Conservation (phyloP, 2,797 vertebrate species). For the Sparus aurata region DNA sequence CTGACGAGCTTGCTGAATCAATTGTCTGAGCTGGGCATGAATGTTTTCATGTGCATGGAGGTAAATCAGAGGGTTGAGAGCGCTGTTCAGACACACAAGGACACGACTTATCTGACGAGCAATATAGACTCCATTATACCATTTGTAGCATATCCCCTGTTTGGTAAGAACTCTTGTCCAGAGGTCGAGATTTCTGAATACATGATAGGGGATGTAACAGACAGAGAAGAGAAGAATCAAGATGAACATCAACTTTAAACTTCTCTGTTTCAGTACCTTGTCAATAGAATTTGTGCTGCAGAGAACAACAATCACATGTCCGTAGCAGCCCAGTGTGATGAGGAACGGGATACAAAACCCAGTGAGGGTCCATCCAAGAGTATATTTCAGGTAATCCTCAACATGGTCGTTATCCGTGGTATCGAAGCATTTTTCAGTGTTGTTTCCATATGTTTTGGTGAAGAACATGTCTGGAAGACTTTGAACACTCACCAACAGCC, state of each 20-base stretch:
- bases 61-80: conserved; percentile 88
- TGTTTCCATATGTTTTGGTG: conserved; percentile 53
- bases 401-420: conserved; percentile 44
- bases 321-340: conserved; percentile 84
- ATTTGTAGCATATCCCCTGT: conserved; percentile 46
- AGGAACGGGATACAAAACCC: conserved; percentile 86
- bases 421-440: conserved; percentile 59
- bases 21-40: background rate
- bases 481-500: conserved; percentile 80
- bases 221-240: conserved; percentile 86
- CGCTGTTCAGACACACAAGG: conserved; percentile 87
- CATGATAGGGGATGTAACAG: conserved; percentile 88
- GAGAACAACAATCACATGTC: conserved; percentile 81
- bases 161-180: conserved; percentile 67
- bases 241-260: conserved; percentile 81
- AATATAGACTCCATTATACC: conserved; percentile 74
- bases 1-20: background rate
- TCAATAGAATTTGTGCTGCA: conserved; percentile 69
- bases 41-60: conserved; percentile 78
- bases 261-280: conserved; percentile 71
- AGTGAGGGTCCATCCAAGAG: conserved; percentile 68
- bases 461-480: conserved; percentile 82
- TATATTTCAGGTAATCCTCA: conserved; percentile 79
- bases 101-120: conserved; percentile 85
- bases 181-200: conserved; percentile 87